phyloP scores from a whole-genome alignment of 2,797 vertebrate species.

The Sebastes ruberrimus region DNA sequence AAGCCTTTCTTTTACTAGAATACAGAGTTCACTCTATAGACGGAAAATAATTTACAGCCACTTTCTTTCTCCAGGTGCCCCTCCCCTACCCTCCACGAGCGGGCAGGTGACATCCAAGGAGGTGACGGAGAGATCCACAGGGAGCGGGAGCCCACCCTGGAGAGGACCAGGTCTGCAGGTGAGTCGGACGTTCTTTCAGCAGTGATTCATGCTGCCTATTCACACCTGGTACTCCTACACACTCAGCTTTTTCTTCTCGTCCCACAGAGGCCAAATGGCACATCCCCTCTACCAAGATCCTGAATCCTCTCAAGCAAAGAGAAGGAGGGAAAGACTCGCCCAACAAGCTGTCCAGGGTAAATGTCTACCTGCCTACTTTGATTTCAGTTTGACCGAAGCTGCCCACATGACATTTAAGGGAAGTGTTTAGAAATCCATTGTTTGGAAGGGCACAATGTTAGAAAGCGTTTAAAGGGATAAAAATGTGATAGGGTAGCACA shows the following conservation, averaged over 20 bases:
- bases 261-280: conserved; percentile 94
- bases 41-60: conserved; percentile 13
- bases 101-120: conserved; percentile 80
- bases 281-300: conserved; percentile 90
- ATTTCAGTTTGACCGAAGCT: background rate
- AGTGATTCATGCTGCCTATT: background rate
- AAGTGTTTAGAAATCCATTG: background rate
- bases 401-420: conserved; percentile 4
- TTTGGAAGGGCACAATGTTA: background rate
- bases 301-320: conserved; percentile 92
- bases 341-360: conserved; percentile 93
- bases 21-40: conserved; percentile 24
- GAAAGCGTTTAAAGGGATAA: background rate
- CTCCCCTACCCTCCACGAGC: conserved; percentile 91
- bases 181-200: conserved; percentile 9
- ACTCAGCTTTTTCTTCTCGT: background rate
- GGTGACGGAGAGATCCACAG: conserved; percentile 86
- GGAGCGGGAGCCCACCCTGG: conserved; percentile 89
- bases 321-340: conserved; percentile 92
- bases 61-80: conserved; percentile 84
- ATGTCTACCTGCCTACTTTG: conserved; percentile 49
- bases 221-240: background rate
- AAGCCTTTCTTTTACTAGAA: conserved; percentile 35
- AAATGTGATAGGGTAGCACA: too few species aligned
- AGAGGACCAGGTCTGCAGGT: conserved; percentile 87